Base-by-base conservation (phyloP, 2,797 vertebrate genomes). In the Garrulus glandarius region DNA sequence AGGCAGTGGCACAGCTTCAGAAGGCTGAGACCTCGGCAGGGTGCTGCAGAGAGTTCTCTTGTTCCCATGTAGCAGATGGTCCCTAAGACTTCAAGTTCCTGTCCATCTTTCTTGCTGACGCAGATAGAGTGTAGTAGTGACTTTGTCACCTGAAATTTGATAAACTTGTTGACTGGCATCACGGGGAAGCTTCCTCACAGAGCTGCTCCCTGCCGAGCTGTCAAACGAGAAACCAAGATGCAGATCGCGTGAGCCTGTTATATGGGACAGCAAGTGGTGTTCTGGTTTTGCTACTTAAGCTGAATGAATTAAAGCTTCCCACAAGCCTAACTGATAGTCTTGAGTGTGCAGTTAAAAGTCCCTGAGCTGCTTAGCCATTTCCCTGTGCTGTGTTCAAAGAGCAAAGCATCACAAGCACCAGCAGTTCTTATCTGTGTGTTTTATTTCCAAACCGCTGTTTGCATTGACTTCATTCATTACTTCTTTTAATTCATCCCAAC, bases 391-490 rank as follows among this genome's bases (percentile, higher is more conserved):
- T 96, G 92, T 97, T 89, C 88, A 61, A 95, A 95, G 75, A 95
- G 74, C 90, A 76, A 94, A 96, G 56, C 82, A 15, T 96, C 80
- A 24, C 80, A 77, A 95, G 61, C 85, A 77, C 89, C 83, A 88
- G 94, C 89, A 95, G 52, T 91, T 96, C 89, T 76, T 95, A 82
- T 96, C 84, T 96, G 86, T 96, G 93, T 97, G 93, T 96, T 96
- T 95, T 95, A 90, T 93, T 95, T 96, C 92, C 87, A 76, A 90
- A 82, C 71, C 88, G 0, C 93, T 94, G 94, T 89, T 95, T 92
- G 86, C 90, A 57, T 96, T 90, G 91, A 91, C 75, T 94, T 92
- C 94, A 94, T 96, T 87, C 95, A 92, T 95, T 67, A 61, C 94
- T 89, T 82, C 91, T 85, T 93, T 82, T 71, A 55, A 70, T 68